Evolutionary conservation across 2,797 vertebrate genomes (phyloP).

Genomic region (Tokudaia tokunoshimensis): DNA sequence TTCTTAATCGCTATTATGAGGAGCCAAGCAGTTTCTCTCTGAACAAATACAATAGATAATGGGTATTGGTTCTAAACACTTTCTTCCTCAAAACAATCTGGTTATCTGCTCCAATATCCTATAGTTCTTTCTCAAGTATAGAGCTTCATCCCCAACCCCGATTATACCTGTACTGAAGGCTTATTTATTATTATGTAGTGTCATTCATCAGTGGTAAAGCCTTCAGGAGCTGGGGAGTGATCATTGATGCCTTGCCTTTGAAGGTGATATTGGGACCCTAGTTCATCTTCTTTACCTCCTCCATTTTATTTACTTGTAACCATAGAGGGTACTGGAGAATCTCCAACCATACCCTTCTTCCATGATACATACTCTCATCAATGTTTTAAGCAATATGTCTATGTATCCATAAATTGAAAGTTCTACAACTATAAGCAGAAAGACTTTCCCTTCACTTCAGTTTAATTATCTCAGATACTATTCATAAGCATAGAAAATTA

Average conservation of each 20-base stretch:
- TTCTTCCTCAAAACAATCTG: not conserved
- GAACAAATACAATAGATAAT: not conserved
- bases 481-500: not conserved
- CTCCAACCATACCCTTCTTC: too few species aligned
- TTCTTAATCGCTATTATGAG: not conserved
- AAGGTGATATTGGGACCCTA: not conserved
- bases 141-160: not conserved
- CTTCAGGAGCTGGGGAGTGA: not conserved
- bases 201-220: too few species aligned
- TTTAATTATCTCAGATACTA: not conserved
- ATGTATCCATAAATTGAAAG: not conserved
- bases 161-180: not conserved
- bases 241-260: not conserved
- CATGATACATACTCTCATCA: not conserved
- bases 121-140: not conserved
- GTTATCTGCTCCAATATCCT: not conserved
- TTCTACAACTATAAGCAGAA: not conserved
- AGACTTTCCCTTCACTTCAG: not conserved
- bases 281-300: not conserved
- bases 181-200: not conserved
- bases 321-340: too few species aligned
- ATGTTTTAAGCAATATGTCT: not conserved
- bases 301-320: not conserved
- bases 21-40: not conserved
- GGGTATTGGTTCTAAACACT: not conserved